Evolutionary conservation across 1,140 invertebrate species (phyloP).

Genomic region (Anagrus nilaparvatae): DNA sequence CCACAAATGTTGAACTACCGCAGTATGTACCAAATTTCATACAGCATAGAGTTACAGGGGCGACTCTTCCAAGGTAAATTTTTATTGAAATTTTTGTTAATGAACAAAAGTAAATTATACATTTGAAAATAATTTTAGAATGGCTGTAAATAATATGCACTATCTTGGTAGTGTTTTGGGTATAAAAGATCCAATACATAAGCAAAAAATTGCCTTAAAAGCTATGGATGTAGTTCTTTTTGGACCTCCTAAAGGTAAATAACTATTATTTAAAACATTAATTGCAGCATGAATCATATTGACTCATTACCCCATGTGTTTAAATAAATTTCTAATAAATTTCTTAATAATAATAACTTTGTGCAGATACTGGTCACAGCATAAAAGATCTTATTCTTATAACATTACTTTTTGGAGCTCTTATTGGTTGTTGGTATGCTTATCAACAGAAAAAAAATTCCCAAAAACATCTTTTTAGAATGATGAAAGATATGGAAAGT

Average conservation of each 20-base stretch:
- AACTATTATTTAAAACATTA: constrained; percentile 1
- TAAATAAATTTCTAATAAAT: constrained; percentile 8
- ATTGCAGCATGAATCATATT: too few relatives aligned
- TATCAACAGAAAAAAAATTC: constrained; percentile 81
- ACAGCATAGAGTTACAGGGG: constrained; percentile 77
- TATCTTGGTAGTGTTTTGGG: constrained; percentile 77
- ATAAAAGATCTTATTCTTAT: constrained; percentile 84
- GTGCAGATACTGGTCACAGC: constrained; percentile 57
- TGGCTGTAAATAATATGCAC: constrained; percentile 85
- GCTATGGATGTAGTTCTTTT: constrained; percentile 96
- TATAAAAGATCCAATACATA: constrained; percentile 95
- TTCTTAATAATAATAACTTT: constrained; percentile 23
- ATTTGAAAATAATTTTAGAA: constrained; percentile 45
- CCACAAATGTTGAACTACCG: constrained; percentile 80
- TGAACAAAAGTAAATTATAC: constrained; percentile 2
- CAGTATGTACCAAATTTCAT: constrained; percentile 83
- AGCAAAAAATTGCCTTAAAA: constrained; percentile 90
- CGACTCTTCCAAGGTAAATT: constrained; percentile 77
- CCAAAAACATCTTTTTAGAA: constrained; percentile 70
- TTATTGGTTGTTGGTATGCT: constrained; percentile 84
- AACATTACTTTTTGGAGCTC: constrained; percentile 67
- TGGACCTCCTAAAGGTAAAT: constrained; percentile 89
- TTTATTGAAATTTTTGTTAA: too few relatives aligned
- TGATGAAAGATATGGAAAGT: constrained; percentile 90
- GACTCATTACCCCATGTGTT: neutral